Percentiles rank a stretch among this genome's conserved stretches.
Conservation (phyloP, 2,888 invertebrate species). For the Drosophila borborema region DNA sequence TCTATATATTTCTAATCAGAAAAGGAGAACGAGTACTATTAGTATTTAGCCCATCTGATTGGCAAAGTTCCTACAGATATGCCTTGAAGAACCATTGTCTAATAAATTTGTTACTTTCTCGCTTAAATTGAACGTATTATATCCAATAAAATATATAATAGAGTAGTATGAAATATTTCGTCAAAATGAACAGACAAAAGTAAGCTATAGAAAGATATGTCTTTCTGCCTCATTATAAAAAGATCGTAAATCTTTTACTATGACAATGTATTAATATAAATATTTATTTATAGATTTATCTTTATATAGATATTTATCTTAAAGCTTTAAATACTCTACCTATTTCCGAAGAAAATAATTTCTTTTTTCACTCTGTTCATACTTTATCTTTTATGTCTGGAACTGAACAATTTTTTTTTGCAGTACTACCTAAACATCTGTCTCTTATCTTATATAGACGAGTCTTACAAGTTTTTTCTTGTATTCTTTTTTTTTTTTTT, state of each 20-base stretch:
- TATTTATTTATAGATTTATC: slow-evolving; percentile 1
- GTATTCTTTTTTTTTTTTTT: background rate
- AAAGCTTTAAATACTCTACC: background rate
- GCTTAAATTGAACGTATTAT: background rate
- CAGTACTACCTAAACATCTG: background rate
- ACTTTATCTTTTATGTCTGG: background rate
- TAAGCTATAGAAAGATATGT: background rate
- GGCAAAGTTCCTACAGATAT: background rate
- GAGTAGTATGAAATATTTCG: background rate
- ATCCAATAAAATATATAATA: background rate
- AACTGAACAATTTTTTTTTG: background rate
- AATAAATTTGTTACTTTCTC: background rate
- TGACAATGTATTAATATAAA: background rate
- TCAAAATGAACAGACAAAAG: background rate
- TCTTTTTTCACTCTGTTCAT: background rate
- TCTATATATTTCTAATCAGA: background rate
- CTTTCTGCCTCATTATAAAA: background rate
- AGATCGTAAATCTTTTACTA: background rate
- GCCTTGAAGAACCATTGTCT: background rate
- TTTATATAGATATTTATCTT: background rate
- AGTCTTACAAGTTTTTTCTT: slow-evolving; percentile 10
- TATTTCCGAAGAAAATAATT: background rate
- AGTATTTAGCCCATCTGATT: background rate
- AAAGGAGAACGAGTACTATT: no score
- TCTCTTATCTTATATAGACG: background rate